Evolutionary conservation across 2,113 vertebrate genomes (phyloP), one percentile per base, ranked within the genome.

Genomic region (Corydoras maculifer): DNA sequence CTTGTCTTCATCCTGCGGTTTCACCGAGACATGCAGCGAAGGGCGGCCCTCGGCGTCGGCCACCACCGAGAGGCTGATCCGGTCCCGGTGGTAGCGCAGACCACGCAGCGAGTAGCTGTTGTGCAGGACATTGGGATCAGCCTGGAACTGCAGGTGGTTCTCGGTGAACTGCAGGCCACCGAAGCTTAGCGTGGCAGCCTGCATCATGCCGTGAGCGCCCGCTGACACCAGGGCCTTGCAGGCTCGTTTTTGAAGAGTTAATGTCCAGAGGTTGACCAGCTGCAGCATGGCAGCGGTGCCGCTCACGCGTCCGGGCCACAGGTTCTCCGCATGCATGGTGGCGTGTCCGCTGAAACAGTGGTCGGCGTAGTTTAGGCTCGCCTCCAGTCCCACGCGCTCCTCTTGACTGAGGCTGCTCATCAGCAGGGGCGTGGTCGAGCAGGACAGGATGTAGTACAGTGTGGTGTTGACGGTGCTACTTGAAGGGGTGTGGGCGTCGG

Each of bases 91-190:
- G 82, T 98, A 98, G 82, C 90, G 95, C 82, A 99, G 94, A 4
- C 97, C 97, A 0, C 91, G 89, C 74, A 99, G 77, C 1, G 93
- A 89, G 5, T 98, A 99, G 92, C 95, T 97, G 85, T 98, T 98
- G 79, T 98, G 97, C 62, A 98, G 90, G 9, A 98, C 95, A 0
- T 95, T 92, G 0, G 96, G 96, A 75, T 99, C 97, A 0, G 96
- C 94, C 84, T 97, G 95, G 80, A 99, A 98, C 91, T 98, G 96
- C 0, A 99, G 93, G 77, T 98, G 97, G 87, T 98, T 97, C 80
- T 99, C 97, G 0, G 95, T 98, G 89, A 98, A 98, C 90, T 98
- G 96, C 12, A 99, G 91, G 9, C 96, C 97, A 0, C 95, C 96
- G 0, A 99, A 99, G 82, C 97, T 98, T 2, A 99, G 94, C 82